Percentiles rank a stretch among this genome's conserved stretches.
phyloP scores from a whole-genome alignment of 2,113 vertebrate species.

The Bubo scandiacus region DNA sequence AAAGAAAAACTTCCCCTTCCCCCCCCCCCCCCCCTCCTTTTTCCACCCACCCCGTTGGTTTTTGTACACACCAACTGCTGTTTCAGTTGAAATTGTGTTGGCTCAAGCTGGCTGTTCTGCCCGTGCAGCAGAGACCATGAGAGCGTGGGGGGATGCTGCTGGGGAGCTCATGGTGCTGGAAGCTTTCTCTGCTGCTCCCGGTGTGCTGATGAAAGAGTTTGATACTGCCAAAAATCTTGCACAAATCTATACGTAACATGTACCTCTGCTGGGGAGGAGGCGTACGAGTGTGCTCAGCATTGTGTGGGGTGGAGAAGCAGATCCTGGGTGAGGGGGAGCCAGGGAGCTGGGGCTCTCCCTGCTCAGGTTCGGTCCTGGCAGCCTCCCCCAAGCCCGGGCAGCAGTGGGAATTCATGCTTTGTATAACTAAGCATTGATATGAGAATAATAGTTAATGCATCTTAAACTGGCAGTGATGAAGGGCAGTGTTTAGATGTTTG shows the following conservation, averaged over 20 bases:
- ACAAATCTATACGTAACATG: rapidly evolving
- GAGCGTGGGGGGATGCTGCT: background rate
- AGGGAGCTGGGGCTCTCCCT: background rate
- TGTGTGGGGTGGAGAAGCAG: background rate
- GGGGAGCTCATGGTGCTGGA: rapidly evolving
- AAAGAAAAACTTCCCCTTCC: background rate
- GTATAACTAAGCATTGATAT: background rate
- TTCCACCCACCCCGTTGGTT: background rate
- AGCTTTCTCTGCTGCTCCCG: background rate
- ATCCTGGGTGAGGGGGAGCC: background rate
- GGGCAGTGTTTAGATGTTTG: background rate
- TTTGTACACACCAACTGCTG: background rate
- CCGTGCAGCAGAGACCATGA: background rate
- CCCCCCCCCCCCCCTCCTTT: background rate
- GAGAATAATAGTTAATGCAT: background rate
- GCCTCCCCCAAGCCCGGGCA: background rate
- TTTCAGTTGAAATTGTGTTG: background rate
- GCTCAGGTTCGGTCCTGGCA: background rate
- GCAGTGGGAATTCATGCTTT: background rate
- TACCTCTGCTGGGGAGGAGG: background rate
- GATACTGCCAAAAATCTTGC: background rate
- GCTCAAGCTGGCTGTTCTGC: background rate
- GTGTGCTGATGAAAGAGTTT: background rate
- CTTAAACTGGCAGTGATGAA: background rate
- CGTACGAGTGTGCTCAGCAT: rapidly evolving